Evolutionary conservation across 2,797 vertebrate species (phyloP), one percentile per base, ranked within the genome.

Genomic region (Fratercula arctica): DNA sequence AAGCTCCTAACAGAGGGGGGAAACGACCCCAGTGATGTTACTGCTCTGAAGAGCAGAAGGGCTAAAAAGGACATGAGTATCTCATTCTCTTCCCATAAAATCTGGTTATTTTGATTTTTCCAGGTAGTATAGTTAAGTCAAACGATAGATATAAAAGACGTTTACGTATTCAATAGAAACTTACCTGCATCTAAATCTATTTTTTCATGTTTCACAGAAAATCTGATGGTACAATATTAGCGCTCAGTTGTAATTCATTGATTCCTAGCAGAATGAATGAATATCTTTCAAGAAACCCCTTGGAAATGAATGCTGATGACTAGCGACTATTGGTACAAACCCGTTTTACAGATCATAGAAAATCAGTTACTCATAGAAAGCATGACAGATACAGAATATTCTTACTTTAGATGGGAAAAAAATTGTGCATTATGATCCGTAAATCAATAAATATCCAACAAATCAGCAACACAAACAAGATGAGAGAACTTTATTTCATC

Each of bases 401-500:
- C 95, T 95, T 95, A 87, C 69, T 81, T 90, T 91, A 96, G 94
- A 98, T 96, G 95, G 96, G 93, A 72, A 97, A 97, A 96, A 96
- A 97, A 97, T 87, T 87, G 72, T 63, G 63, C 60, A n/a, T 89
- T 95, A 88, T 90, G 80, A 96, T 97, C 95, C 5, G 12, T 95
- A 96, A 97, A 98, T 98, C 96, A 16, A 98, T 98, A 97, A 95
- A 97, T 93, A 97, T 75, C 96, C 92, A 95, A 96, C 95, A 98
- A 97, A 98, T 97, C 97, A 97, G 95, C 87, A 95, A 91, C 81
- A 96, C 94, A 97, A 98, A 98, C 97, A 97, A 97, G 96, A 97
- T 28, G 87, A 96, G 95, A 97, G 93, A 97, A 96, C 94, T 95
- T 97, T 95, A 97, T 97, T 98, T 97, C 87, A 95, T 91, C 95